Evolutionary conservation across 2,797 vertebrate species (phyloP).

Genomic region (Agapornis canus): DNA sequence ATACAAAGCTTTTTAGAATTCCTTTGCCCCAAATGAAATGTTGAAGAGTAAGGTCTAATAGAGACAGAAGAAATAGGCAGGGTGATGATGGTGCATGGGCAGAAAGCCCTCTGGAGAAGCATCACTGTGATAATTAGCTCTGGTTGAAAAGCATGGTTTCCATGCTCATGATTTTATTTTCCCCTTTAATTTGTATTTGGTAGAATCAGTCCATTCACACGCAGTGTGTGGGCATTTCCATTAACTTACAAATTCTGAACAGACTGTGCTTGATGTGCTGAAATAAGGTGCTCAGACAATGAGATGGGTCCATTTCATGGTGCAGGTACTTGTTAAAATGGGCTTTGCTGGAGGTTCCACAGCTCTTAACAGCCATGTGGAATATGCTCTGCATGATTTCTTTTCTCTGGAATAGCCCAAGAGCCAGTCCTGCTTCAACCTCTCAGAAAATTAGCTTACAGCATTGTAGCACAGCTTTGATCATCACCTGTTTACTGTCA

Average conservation of each 20-base stretch:
- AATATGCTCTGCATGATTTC: background rate
- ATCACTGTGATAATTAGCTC: background rate
- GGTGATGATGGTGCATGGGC: background rate
- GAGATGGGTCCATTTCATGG: background rate
- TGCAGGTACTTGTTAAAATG: background rate
- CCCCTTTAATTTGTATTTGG: background rate
- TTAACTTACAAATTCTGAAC: background rate
- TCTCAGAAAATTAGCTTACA: background rate
- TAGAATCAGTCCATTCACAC: background rate
- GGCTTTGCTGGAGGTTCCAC: background rate
- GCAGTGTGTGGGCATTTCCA: background rate
- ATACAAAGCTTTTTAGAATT: background rate
- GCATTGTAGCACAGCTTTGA: background rate
- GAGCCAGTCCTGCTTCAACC: background rate
- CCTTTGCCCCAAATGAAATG: background rate
- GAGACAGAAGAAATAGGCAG: background rate
- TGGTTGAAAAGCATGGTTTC: background rate
- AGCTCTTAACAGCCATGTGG: background rate
- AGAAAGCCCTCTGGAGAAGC: background rate
- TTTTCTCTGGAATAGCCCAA: background rate
- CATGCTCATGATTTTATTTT: background rate
- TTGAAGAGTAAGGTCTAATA: background rate
- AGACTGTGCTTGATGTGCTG: background rate
- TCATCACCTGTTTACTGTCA: background rate
- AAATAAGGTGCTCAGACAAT: background rate